Evolutionary conservation across 2,113 vertebrate species (phyloP).

Genomic region (Piprites chloris): DNA sequence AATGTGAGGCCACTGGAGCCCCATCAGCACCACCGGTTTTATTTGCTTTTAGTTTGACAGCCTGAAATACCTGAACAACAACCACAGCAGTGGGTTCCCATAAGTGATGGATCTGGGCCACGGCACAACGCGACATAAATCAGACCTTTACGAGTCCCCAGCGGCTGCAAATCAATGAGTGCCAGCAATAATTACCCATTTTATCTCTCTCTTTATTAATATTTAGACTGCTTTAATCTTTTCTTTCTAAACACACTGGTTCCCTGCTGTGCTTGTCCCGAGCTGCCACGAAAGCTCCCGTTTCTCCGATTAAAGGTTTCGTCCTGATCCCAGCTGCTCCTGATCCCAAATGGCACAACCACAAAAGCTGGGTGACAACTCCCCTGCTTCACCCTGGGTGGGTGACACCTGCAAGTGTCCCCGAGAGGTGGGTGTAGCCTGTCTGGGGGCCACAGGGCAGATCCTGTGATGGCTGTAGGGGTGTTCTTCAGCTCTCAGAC

Average conservation of each 20-base stretch:
- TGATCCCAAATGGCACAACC: background rate
- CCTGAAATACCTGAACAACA: background rate
- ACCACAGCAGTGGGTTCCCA: background rate
- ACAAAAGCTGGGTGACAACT: background rate
- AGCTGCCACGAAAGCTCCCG: background rate
- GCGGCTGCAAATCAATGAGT: background rate
- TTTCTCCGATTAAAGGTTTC: background rate
- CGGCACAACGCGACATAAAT: background rate
- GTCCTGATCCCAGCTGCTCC: background rate
- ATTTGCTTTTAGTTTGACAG: background rate
- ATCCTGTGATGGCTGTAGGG: background rate
- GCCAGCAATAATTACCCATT: background rate
- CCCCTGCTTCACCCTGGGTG: fast-evolving
- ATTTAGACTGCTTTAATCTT: background rate
- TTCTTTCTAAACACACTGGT: background rate
- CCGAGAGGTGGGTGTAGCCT: fast-evolving
- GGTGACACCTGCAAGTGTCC: background rate
- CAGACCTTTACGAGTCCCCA: background rate
- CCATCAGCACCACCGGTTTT: background rate
- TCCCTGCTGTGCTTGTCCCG: background rate
- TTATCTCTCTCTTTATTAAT: slow-evolving; percentile 19
- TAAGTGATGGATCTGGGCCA: background rate
- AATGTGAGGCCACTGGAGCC: fast-evolving
- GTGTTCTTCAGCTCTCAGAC: background rate
- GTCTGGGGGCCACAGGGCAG: background rate